Conservation (phyloP, 2,113 vertebrate species). For the Rallus limicola region DNA sequence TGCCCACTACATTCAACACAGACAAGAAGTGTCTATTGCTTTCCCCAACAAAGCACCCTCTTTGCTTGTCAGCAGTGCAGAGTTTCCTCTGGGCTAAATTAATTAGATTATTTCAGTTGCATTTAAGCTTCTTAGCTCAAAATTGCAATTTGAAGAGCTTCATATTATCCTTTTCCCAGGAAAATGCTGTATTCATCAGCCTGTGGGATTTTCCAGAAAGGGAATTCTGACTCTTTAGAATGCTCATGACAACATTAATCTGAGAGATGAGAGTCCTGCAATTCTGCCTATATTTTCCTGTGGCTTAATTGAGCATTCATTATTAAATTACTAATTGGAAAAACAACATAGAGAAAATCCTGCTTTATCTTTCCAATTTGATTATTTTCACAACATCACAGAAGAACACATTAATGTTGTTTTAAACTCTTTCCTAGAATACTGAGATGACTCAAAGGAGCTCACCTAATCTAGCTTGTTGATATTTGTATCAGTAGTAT, state of each 20-base stretch:
- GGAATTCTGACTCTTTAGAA: background rate
- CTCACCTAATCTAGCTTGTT: background rate
- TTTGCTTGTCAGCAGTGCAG: background rate
- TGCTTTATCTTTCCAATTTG: background rate
- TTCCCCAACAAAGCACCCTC: background rate
- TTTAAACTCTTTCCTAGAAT: background rate
- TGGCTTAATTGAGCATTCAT: background rate
- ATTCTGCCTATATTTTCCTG: background rate
- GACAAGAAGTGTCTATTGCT: background rate
- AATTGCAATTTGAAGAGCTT: background rate
- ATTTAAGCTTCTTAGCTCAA: background rate
- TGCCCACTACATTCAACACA: background rate
- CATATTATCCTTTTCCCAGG: background rate
- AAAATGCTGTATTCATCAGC: background rate
- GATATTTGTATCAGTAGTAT: background rate
- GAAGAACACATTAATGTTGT: background rate
- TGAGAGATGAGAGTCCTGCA: background rate
- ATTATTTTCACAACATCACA: background rate
- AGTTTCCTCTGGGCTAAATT: background rate
- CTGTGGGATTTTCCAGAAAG: background rate
- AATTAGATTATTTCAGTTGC: background rate
- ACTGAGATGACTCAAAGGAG: background rate
- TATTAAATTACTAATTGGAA: background rate
- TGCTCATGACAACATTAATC: background rate
- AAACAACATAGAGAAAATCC: background rate